Evolutionary conservation across 2,797 vertebrate species (phyloP).

Genomic region (Selene dorsalis): DNA sequence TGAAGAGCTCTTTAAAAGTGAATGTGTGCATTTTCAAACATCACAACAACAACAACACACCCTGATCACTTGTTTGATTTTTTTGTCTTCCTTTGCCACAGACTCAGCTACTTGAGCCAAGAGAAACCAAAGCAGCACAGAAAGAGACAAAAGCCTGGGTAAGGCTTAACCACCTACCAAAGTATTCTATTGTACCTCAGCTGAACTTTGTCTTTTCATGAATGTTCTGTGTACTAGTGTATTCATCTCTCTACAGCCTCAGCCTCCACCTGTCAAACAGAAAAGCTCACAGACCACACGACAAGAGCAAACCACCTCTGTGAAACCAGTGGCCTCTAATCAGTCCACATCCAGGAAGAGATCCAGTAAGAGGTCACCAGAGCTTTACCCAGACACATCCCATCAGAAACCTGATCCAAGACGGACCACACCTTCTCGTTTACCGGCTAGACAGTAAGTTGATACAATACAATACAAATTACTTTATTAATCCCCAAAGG

Average conservation of each 20-base stretch:
- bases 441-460: slow-evolving; percentile 36
- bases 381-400: slow-evolving; percentile 28
- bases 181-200: background rate
- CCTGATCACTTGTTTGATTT: background rate
- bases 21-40: background rate
- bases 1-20: background rate
- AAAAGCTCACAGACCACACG: slow-evolving; percentile 40
- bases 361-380: slow-evolving; percentile 55
- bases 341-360: slow-evolving; percentile 51
- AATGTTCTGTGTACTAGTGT: background rate
- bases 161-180: background rate
- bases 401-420: slow-evolving; percentile 42
- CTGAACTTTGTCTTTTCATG: slow-evolving; percentile 1
- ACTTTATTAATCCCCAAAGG: too few relatives aligned
- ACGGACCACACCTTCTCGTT: slow-evolving; percentile 18
- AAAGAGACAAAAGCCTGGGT: slow-evolving; percentile 59
- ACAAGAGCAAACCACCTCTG: slow-evolving; percentile 7
- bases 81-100: slow-evolving; percentile 23
- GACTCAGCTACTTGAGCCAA: slow-evolving; percentile 42
- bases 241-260: slow-evolving; percentile 50
- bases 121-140: slow-evolving; percentile 43
- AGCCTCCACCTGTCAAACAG: slow-evolving; percentile 62
- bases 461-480: too few relatives aligned
- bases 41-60: too few relatives aligned
- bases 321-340: slow-evolving; percentile 11